phyloP scores from a whole-genome alignment of 2,888 invertebrate genomes.

The Camptogramma bilineatum region DNA sequence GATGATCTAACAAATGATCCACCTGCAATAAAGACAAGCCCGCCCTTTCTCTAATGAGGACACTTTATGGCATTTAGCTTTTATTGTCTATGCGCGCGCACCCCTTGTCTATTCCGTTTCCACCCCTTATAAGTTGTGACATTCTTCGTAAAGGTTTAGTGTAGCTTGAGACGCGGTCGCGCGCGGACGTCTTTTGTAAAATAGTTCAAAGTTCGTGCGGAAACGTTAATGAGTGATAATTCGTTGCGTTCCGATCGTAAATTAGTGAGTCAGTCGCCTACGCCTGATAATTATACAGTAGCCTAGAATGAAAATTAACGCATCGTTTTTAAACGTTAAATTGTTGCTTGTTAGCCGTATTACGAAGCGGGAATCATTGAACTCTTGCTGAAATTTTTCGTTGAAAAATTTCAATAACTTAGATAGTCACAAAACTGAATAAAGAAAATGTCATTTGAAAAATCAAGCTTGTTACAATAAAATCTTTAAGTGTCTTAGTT shows the following conservation, averaged over 20 bases:
- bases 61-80: constrained; percentile 79
- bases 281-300: constrained; percentile 72
- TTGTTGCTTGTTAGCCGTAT: constrained; percentile 51
- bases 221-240: constrained; percentile 70
- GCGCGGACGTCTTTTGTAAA: constrained; percentile 49
- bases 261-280: constrained; percentile 74
- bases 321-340: constrained; percentile 56
- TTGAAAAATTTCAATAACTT: neutral
- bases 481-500: neutral
- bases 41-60: constrained; percentile 83
- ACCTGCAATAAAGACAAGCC: constrained; percentile 78
- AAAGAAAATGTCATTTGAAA: neutral
- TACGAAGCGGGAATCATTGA: constrained; percentile 51
- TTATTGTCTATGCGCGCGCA: constrained; percentile 83
- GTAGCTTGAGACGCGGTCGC: constrained; percentile 58
- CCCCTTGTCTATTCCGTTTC: constrained; percentile 53
- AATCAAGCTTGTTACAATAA: neutral
- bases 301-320: constrained; percentile 76
- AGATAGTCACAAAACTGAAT: neutral
- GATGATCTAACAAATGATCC: constrained; percentile 75
- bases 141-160: constrained; percentile 63
- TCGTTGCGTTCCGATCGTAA: constrained; percentile 62
- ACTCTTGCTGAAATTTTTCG: constrained; percentile 16
- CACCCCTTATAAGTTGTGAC: constrained; percentile 70
- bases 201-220: constrained; percentile 45